These are phyloP conservation scores for Machaerirhynchus nigripectus DNA, from an alignment of 2,113 vertebrate species.

Conservation along the genomic window DNA sequence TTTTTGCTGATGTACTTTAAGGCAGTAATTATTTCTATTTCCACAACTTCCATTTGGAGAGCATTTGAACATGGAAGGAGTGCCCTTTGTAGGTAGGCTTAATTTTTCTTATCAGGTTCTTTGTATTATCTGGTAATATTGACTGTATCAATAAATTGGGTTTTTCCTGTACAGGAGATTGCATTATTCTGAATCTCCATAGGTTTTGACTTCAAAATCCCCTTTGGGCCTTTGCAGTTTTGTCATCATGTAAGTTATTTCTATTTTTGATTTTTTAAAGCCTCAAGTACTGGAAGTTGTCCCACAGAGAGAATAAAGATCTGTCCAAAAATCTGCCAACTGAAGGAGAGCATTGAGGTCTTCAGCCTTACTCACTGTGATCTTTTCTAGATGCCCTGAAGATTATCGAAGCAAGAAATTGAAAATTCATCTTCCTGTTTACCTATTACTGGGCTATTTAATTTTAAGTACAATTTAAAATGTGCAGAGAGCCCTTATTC, in stretches of 20 bases:
- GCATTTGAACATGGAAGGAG: not conserved
- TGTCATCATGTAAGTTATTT: not conserved
- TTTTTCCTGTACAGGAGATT: not conserved
- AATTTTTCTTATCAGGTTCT: not conserved
- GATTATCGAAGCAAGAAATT: not conserved
- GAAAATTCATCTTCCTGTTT: not conserved
- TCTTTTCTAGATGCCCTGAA: not conserved
- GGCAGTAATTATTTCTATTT: not conserved
- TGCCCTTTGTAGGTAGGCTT: not conserved
- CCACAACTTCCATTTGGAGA: not conserved
- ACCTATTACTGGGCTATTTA: not conserved
- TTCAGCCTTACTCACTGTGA: not conserved
- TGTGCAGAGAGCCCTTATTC: not conserved
- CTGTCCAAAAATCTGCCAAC: not conserved
- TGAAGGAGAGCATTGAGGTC: not conserved
- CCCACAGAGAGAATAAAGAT: not conserved
- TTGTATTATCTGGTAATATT: not conserved
- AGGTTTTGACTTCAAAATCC: not conserved
- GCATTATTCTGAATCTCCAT: not conserved
- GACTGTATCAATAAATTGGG: not conserved
- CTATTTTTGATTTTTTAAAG: not conserved
- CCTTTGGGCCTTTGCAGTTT: not conserved
- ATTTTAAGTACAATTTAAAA: not conserved
- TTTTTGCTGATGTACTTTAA: not conserved
- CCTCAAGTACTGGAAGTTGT: not conserved